Conservation (phyloP, 2,797 vertebrate genomes). For the Danio choprae region DNA sequence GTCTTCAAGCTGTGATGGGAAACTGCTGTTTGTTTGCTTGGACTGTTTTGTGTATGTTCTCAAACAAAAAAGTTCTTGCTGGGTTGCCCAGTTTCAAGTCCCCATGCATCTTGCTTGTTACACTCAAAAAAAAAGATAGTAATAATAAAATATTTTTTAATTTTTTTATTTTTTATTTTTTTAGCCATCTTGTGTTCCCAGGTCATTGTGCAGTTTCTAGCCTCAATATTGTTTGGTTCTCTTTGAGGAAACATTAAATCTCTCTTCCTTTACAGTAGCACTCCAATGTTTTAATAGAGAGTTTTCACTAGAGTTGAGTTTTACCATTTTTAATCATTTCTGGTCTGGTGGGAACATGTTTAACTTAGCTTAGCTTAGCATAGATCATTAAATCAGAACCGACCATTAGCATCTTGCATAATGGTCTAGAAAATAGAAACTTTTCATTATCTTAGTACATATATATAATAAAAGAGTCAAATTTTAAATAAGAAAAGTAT, state of each 20-base stretch:
- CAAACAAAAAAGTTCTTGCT: constrained; percentile 57
- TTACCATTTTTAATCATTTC: too few species aligned
- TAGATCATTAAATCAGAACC: too few species aligned
- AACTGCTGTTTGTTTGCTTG: constrained; percentile 59
- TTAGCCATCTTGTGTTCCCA: constrained; percentile 26
- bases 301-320: too few species aligned
- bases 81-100: constrained; percentile 9
- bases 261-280: background rate
- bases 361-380: too few species aligned
- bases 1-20: constrained; percentile 71
- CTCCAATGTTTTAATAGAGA: too few species aligned
- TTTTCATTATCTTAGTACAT: too few species aligned
- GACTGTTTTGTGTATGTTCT: constrained; percentile 53
- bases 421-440: too few species aligned
- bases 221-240: background rate
- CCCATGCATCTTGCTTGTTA: background rate
- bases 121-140: background rate
- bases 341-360: background rate
- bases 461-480: too few species aligned
- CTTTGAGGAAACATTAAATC: background rate
- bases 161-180: constrained; percentile 29
- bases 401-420: too few species aligned
- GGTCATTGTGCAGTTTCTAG: background rate
- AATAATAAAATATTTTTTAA: too few species aligned
- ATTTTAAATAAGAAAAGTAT: too few species aligned